Conservation (phyloP, 2,113 vertebrate species). For the Melanotaenia duboulayi region DNA sequence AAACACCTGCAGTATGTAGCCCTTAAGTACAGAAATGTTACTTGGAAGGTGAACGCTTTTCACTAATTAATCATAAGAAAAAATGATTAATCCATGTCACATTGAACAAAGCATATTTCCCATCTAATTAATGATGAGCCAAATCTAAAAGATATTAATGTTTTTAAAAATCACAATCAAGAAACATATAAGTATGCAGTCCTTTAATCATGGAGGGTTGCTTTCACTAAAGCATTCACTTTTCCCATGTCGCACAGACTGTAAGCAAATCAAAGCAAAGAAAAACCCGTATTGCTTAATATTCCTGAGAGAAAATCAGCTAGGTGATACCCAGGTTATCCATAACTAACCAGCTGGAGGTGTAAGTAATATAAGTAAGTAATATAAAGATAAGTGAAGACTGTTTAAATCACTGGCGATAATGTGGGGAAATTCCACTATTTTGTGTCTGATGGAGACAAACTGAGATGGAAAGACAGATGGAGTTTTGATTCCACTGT, state of each 20-base stretch:
- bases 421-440: constrained; percentile 9
- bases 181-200: constrained; percentile 53
- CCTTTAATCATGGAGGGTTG: constrained; percentile 61
- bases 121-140: background rate
- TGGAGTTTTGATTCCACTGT: constrained; percentile 6
- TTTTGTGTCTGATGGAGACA: background rate
- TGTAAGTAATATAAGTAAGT: no score
- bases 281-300: background rate
- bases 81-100: background rate
- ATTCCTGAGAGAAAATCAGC: no score
- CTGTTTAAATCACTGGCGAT: background rate
- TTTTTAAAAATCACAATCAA: constrained; percentile 1
- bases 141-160: background rate
- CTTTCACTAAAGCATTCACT: constrained; percentile 56
- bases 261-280: constrained; percentile 11
- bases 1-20: background rate
- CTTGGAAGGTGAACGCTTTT: background rate
- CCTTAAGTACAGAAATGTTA: background rate
- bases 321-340: background rate
- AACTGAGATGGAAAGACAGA: background rate
- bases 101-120: background rate
- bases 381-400: background rate
- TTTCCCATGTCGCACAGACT: constrained; percentile 32
- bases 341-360: no score
- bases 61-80: background rate